Base-by-base conservation (phyloP, 2,113 vertebrate species). In the Eretmochelys imbricata region DNA sequence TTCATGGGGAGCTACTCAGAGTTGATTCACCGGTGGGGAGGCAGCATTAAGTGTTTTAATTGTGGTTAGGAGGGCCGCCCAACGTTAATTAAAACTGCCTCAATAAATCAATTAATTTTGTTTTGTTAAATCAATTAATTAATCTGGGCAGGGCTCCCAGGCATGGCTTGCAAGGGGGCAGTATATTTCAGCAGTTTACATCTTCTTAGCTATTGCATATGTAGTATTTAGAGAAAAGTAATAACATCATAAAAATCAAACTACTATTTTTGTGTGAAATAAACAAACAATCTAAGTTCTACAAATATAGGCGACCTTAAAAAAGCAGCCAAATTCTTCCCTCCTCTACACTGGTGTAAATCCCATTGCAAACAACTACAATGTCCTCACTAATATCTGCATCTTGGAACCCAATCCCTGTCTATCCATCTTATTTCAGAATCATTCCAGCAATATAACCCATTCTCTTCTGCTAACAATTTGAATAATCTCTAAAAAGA, bases 41-140 rank as follows among this genome's bases (percentile, higher is more conserved):
- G 19, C 35, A 72, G n/a, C n/a, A 72, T 72, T 72, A 38, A 72
- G 65, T 16, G 4, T 17, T 69, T n/a, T 69, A n/a, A n/a, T n/a
- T 69, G 31, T 72, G 65, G n/a, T 72, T 72, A 72, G 42, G 12
- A 48, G 13, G 42, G 24, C 42, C 29, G 89, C 46, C 50, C 29
- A 92, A 80, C 0, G 0, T 91, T 90, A 95, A 87, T 78, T 91
- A 54, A 87, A 29, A 89, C 49, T 59, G 78, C 49, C 91, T 62
- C 75, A 46, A 29, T 48, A 48, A 29, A 95, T 96, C 76, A 94
- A 91, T 96, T 91, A 4, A 1, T 82, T 95, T 84, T 79, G 42
- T 42, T 42, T 42, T 42, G 42, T 42, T 42, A 42, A 42, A 42
- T 42, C 42, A 42, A 42, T 42, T 42, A 42, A 42, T 42, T 42